A percentile compares a stretch with the other conserved stretches of the same genome.
Evolutionary conservation across 1,140 invertebrate species (phyloP).

Genomic region (Lasioglossum baleicum): DNA sequence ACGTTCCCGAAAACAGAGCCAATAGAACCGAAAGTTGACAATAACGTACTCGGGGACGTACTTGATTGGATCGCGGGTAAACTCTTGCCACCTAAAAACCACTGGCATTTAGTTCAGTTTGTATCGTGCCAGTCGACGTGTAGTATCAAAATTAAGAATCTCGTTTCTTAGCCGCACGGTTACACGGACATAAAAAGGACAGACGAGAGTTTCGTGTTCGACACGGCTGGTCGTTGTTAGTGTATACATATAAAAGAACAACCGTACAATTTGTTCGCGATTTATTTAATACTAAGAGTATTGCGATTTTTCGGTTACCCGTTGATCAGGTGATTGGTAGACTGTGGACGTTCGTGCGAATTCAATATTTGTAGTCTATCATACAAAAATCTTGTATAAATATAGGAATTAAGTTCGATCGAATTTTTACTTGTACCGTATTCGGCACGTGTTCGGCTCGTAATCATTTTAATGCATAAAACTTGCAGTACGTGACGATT

Average conservation of each 20-base stretch:
- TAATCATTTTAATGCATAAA: too few species aligned
- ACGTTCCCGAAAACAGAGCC: constrained; percentile 14
- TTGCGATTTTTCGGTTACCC: neutral
- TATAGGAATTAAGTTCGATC: too few species aligned
- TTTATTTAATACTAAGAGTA: neutral
- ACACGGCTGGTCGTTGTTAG: neutral
- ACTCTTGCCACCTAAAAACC: constrained; percentile 35
- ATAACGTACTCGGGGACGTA: constrained; percentile 31
- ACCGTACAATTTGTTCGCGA: neutral
- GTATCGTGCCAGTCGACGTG: constrained; percentile 36
- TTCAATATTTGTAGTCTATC: too few species aligned
- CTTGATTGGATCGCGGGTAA: constrained; percentile 34
- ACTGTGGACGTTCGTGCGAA: too few species aligned
- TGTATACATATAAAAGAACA: too few species aligned
- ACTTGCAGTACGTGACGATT: neutral
- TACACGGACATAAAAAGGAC: constrained; percentile 8
- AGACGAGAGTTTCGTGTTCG: neutral
- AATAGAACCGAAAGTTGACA: constrained; percentile 26
- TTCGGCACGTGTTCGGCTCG: too few species aligned
- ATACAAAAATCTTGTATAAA: too few species aligned
- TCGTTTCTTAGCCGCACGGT: constrained; percentile 11
- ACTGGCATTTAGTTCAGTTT: constrained; percentile 31
- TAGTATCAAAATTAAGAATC: constrained; percentile 36
- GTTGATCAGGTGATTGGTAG: neutral
- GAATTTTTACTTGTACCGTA: too few species aligned